Conservation (phyloP, 2,113 vertebrate species). For the Polyodon spathula region DNA sequence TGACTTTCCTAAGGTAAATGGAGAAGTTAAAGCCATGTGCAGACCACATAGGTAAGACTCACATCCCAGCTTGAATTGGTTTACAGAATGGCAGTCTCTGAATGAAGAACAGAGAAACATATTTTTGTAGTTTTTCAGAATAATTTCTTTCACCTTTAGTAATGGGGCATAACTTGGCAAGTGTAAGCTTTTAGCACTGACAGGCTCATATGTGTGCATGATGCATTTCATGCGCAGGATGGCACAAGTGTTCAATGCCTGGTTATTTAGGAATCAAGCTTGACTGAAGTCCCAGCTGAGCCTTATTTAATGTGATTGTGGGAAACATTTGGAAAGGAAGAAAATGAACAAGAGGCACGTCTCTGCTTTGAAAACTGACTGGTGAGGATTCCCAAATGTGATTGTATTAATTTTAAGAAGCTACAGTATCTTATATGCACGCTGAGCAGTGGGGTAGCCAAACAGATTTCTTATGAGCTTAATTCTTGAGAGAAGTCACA, state of each 20-base stretch:
- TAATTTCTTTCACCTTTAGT: neutral
- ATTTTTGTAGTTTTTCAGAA: neutral
- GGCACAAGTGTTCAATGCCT: neutral
- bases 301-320: slow-evolving; percentile 1
- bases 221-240: slow-evolving; percentile 3
- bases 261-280: neutral
- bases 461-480: too few species aligned
- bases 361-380: neutral
- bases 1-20: too few species aligned
- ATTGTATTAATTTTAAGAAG: neutral
- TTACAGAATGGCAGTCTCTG: too few species aligned
- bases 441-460: too few species aligned
- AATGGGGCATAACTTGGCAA: neutral
- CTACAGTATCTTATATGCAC: neutral
- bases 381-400: neutral
- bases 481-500: too few species aligned
- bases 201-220: neutral
- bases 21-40: too few species aligned
- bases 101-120: too few species aligned
- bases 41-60: too few species aligned
- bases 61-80: too few species aligned
- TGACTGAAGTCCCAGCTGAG: neutral
- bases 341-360: neutral
- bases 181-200: neutral
- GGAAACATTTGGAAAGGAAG: neutral